These are phyloP conservation scores for Drosophila phalerata DNA, from an alignment of 2,888 invertebrate genomes.

Conservation along the genomic window DNA sequence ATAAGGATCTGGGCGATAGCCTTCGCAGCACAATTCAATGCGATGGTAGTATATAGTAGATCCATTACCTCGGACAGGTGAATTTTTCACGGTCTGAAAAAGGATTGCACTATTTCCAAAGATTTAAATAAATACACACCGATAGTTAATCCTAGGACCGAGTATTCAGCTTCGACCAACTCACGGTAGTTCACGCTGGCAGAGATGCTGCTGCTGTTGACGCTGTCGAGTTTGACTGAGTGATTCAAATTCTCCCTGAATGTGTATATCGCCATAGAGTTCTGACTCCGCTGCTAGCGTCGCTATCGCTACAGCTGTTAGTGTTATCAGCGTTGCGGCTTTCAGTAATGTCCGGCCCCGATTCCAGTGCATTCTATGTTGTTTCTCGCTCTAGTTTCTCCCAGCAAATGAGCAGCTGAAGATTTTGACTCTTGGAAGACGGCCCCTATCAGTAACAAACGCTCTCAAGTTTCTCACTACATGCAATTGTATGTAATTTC, in stretches of 20 bases:
- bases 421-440: not conserved
- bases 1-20: slow-evolving; percentile 88
- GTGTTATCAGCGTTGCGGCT: slow-evolving; percentile 4
- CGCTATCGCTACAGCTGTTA: slow-evolving; percentile 16
- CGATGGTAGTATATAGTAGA: slow-evolving; percentile 86
- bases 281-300: slow-evolving; percentile 25
- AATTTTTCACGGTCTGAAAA: slow-evolving; percentile 75
- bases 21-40: slow-evolving; percentile 90
- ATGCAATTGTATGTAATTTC: not conserved
- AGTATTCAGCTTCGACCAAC: slow-evolving; percentile 38
- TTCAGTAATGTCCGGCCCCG: not conserved
- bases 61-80: slow-evolving; percentile 84
- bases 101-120: slow-evolving; percentile 68
- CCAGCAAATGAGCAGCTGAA: slow-evolving; percentile 30
- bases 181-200: slow-evolving; percentile 82
- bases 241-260: slow-evolving; percentile 54
- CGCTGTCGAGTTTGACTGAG: slow-evolving; percentile 55
- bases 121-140: not conserved
- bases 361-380: slow-evolving; percentile 30
- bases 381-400: slow-evolving; percentile 20
- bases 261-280: slow-evolving; percentile 60
- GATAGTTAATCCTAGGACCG: not conserved
- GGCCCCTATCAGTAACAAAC: slow-evolving; percentile 33
- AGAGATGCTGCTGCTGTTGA: slow-evolving; percentile 61
- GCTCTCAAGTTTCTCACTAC: not conserved